These are phyloP conservation scores for Vicugna pacos DNA, from an alignment of 2,113 vertebrate species.

Conservation along the genomic window DNA sequence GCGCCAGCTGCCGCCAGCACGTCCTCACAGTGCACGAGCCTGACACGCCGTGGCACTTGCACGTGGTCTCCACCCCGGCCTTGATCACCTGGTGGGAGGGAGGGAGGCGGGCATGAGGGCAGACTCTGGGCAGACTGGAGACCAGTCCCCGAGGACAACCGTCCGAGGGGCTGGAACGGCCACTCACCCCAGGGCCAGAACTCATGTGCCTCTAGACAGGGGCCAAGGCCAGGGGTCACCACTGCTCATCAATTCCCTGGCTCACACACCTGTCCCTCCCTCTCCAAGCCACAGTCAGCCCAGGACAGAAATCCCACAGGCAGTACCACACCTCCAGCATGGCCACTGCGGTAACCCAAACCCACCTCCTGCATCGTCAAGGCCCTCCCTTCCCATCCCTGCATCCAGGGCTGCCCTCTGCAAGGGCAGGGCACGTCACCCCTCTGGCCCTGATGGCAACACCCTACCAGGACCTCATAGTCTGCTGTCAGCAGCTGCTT, in stretches of 20 bases:
- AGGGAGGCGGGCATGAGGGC: background rate
- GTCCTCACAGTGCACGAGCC: conserved; percentile 98
- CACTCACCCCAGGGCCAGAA: background rate
- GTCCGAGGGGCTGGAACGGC: background rate
- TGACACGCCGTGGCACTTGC: conserved; percentile 97
- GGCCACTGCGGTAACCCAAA: background rate
- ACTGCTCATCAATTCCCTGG: background rate
- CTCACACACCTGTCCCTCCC: background rate
- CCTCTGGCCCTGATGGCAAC: fast-evolving
- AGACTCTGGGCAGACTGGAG: background rate
- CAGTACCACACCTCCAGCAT: background rate
- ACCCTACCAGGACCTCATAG: background rate
- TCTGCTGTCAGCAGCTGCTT: background rate
- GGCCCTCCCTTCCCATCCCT: background rate
- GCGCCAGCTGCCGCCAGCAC: conserved; percentile 97
- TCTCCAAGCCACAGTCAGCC: background rate
- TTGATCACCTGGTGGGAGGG: conserved; percentile 93
- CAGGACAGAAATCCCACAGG: background rate
- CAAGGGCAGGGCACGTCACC: background rate
- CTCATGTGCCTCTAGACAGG: background rate
- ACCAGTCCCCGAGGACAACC: background rate
- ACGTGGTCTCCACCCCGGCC: conserved; percentile 97
- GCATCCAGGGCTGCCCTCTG: background rate
- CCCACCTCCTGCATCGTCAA: fast-evolving
- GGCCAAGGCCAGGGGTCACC: background rate